Evolutionary conservation across 2,888 invertebrate species (phyloP).

Genomic region (Apodemia zela): DNA sequence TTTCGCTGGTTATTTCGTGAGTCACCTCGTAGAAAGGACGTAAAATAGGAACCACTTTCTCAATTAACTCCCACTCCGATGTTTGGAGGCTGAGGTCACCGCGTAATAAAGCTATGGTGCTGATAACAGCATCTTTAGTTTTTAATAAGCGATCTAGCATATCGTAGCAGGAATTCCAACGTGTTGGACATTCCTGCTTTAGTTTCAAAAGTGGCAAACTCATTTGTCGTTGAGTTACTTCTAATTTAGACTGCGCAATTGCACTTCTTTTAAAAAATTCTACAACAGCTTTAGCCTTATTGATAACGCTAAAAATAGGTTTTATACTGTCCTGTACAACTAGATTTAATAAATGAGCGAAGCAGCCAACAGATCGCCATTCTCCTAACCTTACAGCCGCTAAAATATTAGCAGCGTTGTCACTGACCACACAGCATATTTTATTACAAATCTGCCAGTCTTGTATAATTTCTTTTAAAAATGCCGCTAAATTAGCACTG

Average conservation of each 20-base stretch:
- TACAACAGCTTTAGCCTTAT: not conserved
- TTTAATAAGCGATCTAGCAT: constrained; percentile 15
- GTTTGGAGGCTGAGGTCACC: constrained; percentile 5
- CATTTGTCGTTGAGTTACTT: too few relatives aligned
- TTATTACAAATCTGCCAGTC: constrained; percentile 10
- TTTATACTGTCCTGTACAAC: too few relatives aligned
- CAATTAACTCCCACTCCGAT: constrained; percentile 9
- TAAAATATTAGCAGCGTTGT: constrained; percentile 9
- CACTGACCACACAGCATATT: not conserved
- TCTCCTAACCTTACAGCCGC: constrained; percentile 9
- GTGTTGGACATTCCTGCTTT: constrained; percentile 1
- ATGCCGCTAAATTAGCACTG: not conserved
- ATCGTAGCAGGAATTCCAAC: constrained; percentile 9
- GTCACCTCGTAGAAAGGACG: constrained; percentile 11
- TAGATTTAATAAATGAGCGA: too few relatives aligned
- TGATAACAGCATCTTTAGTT: constrained; percentile 15
- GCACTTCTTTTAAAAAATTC: constrained; percentile 5
- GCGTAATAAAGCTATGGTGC: constrained; percentile 10
- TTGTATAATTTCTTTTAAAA: not conserved
- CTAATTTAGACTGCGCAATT: not conserved
- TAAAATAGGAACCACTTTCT: constrained; percentile 10
- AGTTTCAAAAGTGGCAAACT: too few relatives aligned
- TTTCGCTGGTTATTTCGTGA: constrained; percentile 10
- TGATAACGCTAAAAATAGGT: not conserved
- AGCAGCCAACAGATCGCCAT: not conserved